Evolutionary conservation across 2,888 invertebrate genomes (phyloP).

Genomic region (Macropis europaea): DNA sequence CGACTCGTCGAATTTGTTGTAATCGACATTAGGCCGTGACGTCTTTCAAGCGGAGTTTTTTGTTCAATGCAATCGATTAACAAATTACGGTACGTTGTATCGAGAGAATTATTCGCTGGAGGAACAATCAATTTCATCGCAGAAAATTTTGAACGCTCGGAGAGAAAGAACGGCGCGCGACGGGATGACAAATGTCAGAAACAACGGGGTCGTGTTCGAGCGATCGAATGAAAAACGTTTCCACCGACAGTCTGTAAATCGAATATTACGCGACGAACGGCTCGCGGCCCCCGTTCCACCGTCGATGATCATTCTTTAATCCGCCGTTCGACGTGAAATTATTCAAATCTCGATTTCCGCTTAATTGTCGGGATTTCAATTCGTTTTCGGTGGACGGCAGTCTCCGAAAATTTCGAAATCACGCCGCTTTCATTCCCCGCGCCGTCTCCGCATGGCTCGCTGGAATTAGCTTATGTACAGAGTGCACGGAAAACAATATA

Average conservation of each 20-base stretch:
- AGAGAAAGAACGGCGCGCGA: conserved; percentile 6
- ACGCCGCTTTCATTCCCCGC: conserved; percentile 29
- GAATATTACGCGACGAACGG: conserved; percentile 42
- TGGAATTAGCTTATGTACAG: not conserved
- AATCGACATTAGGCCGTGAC: no score
- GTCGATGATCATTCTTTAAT: conserved; percentile 43
- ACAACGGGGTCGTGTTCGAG: conserved; percentile 14
- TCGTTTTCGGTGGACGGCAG: conserved; percentile 28
- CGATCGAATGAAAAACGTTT: conserved; percentile 45
- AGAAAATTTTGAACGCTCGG: conserved; percentile 16
- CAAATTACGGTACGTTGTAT: no score
- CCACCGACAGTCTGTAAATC: conserved; percentile 50
- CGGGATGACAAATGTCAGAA: conserved; percentile 45
- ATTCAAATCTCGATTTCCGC: conserved; percentile 53
- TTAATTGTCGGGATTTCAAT: conserved; percentile 55
- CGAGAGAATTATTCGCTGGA: conserved; percentile 6
- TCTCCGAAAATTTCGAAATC: conserved; percentile 52
- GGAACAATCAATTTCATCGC: conserved; percentile 23
- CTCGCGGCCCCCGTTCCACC: conserved; percentile 2
- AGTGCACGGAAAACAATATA: no score
- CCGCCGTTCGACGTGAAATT: conserved; percentile 42
- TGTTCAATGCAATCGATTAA: no score
- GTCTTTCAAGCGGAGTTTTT: no score
- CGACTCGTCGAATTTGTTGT: no score
- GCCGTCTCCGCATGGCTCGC: not conserved